Base-by-base conservation (phyloP, 2,113 vertebrate genomes). In the Neotoma lepida region DNA sequence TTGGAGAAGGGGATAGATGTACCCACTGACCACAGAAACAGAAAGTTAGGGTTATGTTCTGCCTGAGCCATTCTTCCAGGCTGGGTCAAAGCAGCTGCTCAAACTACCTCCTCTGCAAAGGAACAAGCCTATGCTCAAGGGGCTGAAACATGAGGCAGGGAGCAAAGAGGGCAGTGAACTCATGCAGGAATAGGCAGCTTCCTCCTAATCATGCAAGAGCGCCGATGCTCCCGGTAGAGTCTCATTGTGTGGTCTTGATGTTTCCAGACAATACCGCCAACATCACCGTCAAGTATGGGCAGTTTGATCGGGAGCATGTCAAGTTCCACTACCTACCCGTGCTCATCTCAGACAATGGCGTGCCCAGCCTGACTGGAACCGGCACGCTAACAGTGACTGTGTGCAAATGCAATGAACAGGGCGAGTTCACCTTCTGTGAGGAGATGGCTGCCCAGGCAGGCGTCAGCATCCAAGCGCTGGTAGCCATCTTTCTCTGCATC, bases 191-290 rank as follows among this genome's bases (percentile, higher is more conserved):
- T 66, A 71, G 46, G 64, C 30, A n/a, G 39, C 8, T 51, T 17
- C 30, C 9, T 7, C 46, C 22, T 39, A 9, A 1, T 30, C 41
- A 39, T 20, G 2, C 28, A 6, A 4, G 0, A 63, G 15, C 15
- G 30, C 0, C 0, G 46, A 46, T 22, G 0, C 66, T 87, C 15
- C n/a, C 13, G 15, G 28, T 58, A 66, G 8, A 61, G 9, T n/a
- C 89, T 96, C 41, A 97, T 54, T 56, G 71, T 18, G 4, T 17
- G n/a, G 76, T 44, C 51, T 88, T 74, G 88, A 4, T 93, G 80
- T 95, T 97, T 97, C 41, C 98, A 99, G 99, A 99, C 97, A 99
- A 98, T 98, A 99, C 99, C 0, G 99, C 99, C 15, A 99, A 97
- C 84, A 93, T 99, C 96, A 94, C 97, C 0, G 98, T 99, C 97